These are phyloP conservation scores for Pecten maximus DNA, from an alignment of 2,888 invertebrate species.

Conservation along the genomic window DNA sequence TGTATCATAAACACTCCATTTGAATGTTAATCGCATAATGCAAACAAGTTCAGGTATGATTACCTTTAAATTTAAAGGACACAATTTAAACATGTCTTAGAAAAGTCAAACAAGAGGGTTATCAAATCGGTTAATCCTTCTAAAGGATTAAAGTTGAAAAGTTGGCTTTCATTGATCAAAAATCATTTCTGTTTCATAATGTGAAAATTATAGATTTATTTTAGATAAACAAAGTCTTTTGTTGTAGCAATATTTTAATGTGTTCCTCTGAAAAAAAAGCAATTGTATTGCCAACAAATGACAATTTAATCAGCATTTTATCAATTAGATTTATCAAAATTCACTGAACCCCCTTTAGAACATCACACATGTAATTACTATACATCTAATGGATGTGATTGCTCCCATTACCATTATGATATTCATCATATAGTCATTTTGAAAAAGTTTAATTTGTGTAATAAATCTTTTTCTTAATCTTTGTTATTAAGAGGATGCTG, in stretches of 20 bases:
- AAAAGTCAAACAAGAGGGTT: too few relatives aligned
- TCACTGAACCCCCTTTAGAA: not conserved
- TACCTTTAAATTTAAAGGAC: too few relatives aligned
- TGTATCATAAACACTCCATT: too few relatives aligned
- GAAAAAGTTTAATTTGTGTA: not conserved
- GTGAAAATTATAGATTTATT: not conserved
- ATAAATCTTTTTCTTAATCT: not conserved
- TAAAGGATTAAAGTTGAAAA: too few relatives aligned
- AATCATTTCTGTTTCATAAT: not conserved
- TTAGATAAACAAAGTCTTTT: not conserved
- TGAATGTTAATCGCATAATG: too few relatives aligned
- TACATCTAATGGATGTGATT: not conserved
- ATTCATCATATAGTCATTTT: not conserved
- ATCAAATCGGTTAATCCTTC: too few relatives aligned
- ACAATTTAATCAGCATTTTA: not conserved
- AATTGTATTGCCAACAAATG: not conserved
- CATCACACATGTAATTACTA: not conserved
- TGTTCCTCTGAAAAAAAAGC: not conserved
- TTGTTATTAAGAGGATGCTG: not conserved
- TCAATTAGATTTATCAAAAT: not conserved
- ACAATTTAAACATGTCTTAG: too few relatives aligned
- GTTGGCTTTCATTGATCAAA: too few relatives aligned
- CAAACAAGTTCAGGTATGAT: too few relatives aligned
- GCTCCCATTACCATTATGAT: not conserved
- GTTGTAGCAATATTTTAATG: not conserved